Evolutionary conservation across 1,140 invertebrate species (phyloP), one percentile per base, ranked within the genome.

Genomic region (Fragariocoptes setiger): DNA sequence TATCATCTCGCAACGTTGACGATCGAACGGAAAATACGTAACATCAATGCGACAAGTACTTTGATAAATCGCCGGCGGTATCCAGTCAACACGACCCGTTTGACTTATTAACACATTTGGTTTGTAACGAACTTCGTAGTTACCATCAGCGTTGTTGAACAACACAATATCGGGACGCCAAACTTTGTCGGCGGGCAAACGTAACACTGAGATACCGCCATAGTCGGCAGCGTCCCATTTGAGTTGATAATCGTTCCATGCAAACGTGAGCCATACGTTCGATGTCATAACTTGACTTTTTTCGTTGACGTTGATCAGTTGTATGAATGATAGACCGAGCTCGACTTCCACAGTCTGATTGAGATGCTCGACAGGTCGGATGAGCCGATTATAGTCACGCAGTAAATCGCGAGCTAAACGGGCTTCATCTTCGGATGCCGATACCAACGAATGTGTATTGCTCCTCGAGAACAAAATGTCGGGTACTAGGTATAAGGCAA

Each of bases 131-230:
- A 86, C 80, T 64, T 86, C 80, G 59, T 86, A 88, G 56, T 88
- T 88, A 21, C 82, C 82, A 59, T 90, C 82, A 52, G 82, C 82
- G 59, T 97, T 99, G 66, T 99, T 99, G 59, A 97, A 97, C 31
- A 99, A 67, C 21, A 97, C 90, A 51, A 99, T 92, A 59, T 99
- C 92, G 3, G 92, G 90, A 57, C 90, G 90, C 90, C 90, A 99
- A 42, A 97, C 86, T 69, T 94, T 92, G 58, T 95, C 85, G 17
- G 86, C 85, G 18, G 83, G 79, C 46, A 99, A 68, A 47, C 88
- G 69, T 25, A 99, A 67, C 17, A 90, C 80, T 20, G 73, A 73
- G 46, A 99, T 97, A 37, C 85, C 82, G 38, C 88, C 86, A 54
- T 95, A 99, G 58, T 95, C 79, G 40, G 80, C 76, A 52, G 92